Evolutionary conservation across 2,113 vertebrate species (phyloP).

Genomic region (Sinosuthora webbiana): DNA sequence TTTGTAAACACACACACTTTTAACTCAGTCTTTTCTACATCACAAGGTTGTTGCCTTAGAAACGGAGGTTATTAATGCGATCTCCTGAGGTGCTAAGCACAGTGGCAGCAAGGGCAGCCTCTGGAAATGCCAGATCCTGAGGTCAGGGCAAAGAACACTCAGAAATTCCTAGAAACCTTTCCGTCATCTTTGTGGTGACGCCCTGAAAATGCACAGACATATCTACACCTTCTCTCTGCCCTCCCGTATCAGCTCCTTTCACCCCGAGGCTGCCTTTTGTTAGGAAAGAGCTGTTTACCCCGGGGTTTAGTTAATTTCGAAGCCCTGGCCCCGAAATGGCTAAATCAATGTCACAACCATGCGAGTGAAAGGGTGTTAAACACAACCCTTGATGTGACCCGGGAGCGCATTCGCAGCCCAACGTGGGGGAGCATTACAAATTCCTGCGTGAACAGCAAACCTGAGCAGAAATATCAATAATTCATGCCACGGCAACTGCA

Average conservation of each 20-base stretch:
- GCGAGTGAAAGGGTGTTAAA: not conserved
- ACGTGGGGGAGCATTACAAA: not conserved
- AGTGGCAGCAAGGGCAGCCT: not conserved
- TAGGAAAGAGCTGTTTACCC: not conserved
- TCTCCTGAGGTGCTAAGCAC: not conserved
- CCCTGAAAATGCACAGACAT: not conserved
- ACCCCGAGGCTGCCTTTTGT: not conserved
- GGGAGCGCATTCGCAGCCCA: rapidly evolving
- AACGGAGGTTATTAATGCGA: not conserved
- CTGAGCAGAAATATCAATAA: constrained; percentile 50
- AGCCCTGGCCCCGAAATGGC: not conserved
- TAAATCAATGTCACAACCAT: not conserved
- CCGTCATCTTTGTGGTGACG: not conserved
- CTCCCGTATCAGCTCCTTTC: not conserved
- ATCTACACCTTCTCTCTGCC: not conserved
- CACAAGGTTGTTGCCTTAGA: constrained; percentile 55
- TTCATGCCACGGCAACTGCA: constrained; percentile 36
- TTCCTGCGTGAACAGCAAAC: not conserved
- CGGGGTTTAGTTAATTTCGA: not conserved
- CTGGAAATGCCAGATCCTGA: not conserved
- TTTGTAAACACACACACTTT: constrained; percentile 28
- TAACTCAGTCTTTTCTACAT: not conserved
- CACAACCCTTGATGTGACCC: not conserved
- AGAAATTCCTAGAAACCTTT: not conserved
- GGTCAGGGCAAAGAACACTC: not conserved